Conservation (phyloP, 2,797 vertebrate genomes). For the Bradypodion pumilum region DNA sequence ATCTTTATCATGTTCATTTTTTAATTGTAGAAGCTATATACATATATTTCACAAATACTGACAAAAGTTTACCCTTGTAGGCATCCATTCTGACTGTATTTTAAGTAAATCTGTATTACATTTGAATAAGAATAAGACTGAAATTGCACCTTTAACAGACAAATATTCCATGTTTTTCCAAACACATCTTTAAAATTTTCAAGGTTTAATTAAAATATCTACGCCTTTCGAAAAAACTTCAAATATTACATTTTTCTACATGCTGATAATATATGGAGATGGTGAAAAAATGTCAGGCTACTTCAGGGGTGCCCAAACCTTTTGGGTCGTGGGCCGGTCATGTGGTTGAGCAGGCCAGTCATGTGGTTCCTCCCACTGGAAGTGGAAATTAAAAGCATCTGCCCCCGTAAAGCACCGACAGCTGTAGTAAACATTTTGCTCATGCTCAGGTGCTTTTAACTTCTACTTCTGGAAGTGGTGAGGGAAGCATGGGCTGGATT, state of each 20-base stretch:
- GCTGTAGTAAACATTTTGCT: too few species aligned
- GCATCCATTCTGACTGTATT: background rate
- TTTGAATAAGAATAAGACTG: background rate
- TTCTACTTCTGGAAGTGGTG: too few species aligned
- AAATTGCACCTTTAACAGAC: constrained; percentile 14
- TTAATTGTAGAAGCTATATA: constrained; percentile 57
- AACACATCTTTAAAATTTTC: background rate
- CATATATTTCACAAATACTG: constrained; percentile 70
- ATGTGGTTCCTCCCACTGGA: too few species aligned
- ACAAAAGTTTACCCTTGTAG: constrained; percentile 50
- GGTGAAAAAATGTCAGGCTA: too few species aligned
- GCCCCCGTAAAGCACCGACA: too few species aligned
- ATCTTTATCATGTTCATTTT: constrained; percentile 67
- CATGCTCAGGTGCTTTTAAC: too few species aligned
- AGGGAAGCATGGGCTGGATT: too few species aligned
- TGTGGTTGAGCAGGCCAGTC: too few species aligned
- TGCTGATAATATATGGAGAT: background rate
- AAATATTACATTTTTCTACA: background rate
- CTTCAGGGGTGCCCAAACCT: too few species aligned
- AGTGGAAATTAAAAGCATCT: too few species aligned
- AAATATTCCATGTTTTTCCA: constrained; percentile 7
- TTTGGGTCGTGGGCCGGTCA: too few species aligned
- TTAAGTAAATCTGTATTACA: background rate
- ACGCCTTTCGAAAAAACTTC: background rate
- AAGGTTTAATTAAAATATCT: background rate